phyloP scores from a whole-genome alignment of 1,140 invertebrate species.

The Cydia splendana region DNA sequence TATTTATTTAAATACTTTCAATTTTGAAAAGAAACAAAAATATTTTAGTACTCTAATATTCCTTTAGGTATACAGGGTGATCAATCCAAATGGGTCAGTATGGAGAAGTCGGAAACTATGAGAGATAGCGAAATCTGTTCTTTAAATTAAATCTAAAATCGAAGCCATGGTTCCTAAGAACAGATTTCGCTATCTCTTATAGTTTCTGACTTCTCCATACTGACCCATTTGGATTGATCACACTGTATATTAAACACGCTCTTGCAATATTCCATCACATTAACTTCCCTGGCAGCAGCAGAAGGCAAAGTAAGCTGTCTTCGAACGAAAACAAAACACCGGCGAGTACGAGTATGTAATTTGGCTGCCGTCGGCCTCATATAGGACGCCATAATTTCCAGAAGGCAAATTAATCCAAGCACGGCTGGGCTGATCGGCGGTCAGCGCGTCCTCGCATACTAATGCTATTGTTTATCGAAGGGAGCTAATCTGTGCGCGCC shows the following conservation, averaged over 20 bases:
- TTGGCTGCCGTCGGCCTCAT: conserved; percentile 40
- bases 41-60: too few species aligned
- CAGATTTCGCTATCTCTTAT: too few species aligned
- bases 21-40: too few species aligned
- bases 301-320: conserved; percentile 10
- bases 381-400: conserved; percentile 70
- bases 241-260: neutral
- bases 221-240: too few species aligned
- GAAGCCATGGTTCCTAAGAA: too few species aligned
- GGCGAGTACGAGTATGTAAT: conserved; percentile 49
- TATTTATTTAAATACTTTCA: too few species aligned
- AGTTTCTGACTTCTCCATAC: too few species aligned
- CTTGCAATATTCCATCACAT: conserved; percentile 2
- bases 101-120: too few species aligned
- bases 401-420: conserved; percentile 76
- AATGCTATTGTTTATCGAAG: conserved; percentile 79
- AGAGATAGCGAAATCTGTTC: too few species aligned
- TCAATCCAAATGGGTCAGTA: too few species aligned
- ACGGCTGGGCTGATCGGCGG: conserved; percentile 72
- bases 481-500: conserved; percentile 76
- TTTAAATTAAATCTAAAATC: too few species aligned
- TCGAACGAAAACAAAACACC: conserved; percentile 56
- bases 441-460: conserved; percentile 77
- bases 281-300: neutral
- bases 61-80: too few species aligned